These are phyloP conservation scores for Zaprionus gabonicus DNA, from an alignment of 1,140 invertebrate genomes.

Conservation along the genomic window DNA sequence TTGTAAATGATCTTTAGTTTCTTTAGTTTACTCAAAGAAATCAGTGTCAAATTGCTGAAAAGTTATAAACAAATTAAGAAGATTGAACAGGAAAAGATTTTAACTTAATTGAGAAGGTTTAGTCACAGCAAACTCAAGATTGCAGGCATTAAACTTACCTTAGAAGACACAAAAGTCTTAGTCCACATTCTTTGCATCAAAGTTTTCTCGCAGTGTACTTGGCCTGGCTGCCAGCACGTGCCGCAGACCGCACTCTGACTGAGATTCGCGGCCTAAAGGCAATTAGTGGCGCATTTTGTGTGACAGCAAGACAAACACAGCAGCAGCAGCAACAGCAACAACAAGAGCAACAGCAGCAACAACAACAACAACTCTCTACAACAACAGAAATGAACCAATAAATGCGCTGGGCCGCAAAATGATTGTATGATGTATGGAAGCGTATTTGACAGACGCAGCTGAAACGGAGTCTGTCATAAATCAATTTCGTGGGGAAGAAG, in stretches of 20 bases:
- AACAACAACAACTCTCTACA: not conserved
- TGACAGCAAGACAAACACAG: slow-evolving; percentile 20
- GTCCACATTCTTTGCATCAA: not conserved
- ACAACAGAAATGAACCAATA: slow-evolving; percentile 25
- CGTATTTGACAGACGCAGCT: slow-evolving; percentile 34
- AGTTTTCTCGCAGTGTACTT: slow-evolving; percentile 19
- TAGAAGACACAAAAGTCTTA: no score
- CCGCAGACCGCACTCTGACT: slow-evolving; percentile 44
- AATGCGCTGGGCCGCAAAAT: slow-evolving; percentile 15
- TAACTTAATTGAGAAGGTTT: no score
- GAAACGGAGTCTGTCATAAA: slow-evolving; percentile 51
- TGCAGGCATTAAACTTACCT: no score
- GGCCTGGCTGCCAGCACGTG: slow-evolving; percentile 44
- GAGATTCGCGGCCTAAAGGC: slow-evolving; percentile 39
- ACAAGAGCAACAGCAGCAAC: not conserved
- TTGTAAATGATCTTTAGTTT: no score
- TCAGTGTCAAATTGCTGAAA: no score
- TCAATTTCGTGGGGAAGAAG: slow-evolving; percentile 45
- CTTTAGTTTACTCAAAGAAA: no score
- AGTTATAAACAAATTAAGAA: no score
- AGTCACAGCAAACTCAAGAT: no score
- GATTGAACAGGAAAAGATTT: no score
- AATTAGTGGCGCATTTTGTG: slow-evolving; percentile 55
- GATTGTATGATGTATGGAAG: slow-evolving; percentile 39
- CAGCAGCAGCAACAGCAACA: not conserved